These are phyloP conservation scores for Ditula angustiorana DNA, from an alignment of 2,888 invertebrate genomes.

Conservation along the genomic window DNA sequence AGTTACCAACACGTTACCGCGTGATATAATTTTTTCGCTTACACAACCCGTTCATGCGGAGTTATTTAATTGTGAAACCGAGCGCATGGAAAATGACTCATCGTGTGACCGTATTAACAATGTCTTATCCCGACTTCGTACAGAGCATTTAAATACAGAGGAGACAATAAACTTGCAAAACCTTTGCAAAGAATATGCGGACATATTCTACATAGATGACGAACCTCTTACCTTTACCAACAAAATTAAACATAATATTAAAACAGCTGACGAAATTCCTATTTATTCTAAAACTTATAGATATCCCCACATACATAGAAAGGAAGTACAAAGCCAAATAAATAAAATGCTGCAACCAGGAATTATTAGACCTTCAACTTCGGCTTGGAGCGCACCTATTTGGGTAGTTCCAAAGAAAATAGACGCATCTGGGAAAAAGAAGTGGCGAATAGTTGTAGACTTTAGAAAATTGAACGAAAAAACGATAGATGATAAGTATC, in stretches of 20 bases:
- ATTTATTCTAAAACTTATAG: conserved; percentile 28
- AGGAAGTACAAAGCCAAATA: conserved; percentile 35
- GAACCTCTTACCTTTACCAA: no score
- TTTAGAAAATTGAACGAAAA: no score
- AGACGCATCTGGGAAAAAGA: conserved; percentile 21
- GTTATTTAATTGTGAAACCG: background rate
- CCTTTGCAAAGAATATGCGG: background rate
- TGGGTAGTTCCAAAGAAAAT: background rate
- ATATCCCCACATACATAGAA: conserved; percentile 30
- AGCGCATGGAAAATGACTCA: background rate
- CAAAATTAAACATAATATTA: no score
- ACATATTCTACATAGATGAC: conserved; percentile 32
- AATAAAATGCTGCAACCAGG: conserved; percentile 42
- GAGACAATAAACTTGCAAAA: background rate
- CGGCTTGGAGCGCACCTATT: conserved; percentile 29
- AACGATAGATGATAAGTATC: no score
- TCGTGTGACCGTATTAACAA: background rate
- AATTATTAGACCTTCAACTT: conserved; percentile 23
- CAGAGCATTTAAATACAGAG: background rate
- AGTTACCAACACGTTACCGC: background rate
- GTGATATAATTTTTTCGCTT: background rate
- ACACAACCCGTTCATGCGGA: background rate
- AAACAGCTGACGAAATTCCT: conserved; percentile 34
- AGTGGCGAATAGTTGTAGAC: no score
- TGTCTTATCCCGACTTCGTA: background rate